These are phyloP conservation scores for Dorcus hopei DNA, from an alignment of 2,888 invertebrate genomes.

Conservation along the genomic window DNA sequence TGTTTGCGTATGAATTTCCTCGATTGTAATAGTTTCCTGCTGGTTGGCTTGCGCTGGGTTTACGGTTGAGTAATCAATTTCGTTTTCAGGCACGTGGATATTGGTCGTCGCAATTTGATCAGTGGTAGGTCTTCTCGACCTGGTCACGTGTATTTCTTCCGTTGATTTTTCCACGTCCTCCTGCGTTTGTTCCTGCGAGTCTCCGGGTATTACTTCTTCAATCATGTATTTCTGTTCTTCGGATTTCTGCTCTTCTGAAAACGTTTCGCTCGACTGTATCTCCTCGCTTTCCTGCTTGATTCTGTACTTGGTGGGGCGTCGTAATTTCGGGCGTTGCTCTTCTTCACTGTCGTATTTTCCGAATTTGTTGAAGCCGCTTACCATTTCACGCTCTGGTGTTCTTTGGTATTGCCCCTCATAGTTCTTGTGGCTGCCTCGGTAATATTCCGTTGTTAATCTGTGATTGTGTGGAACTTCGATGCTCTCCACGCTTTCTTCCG, in stretches of 20 bases:
- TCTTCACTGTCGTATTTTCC: slow-evolving; percentile 8
- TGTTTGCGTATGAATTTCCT: slow-evolving; percentile 21
- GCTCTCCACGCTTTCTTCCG: slow-evolving; percentile 9
- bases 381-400: background rate
- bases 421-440: slow-evolving; percentile 1
- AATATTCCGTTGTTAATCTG: slow-evolving; percentile 11
- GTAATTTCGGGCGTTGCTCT: slow-evolving; percentile 5
- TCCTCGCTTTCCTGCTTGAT: slow-evolving; percentile 1
- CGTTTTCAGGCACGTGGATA: slow-evolving; percentile 39
- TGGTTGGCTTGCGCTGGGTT: slow-evolving; percentile 7
- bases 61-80: slow-evolving; percentile 37
- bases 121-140: slow-evolving; percentile 14
- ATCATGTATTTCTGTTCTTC: background rate
- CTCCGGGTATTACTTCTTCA: background rate
- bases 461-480: slow-evolving; percentile 20
- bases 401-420: slow-evolving; percentile 8
- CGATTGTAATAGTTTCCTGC: slow-evolving; percentile 22
- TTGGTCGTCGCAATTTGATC: slow-evolving; percentile 19
- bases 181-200: background rate
- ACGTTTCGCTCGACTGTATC: background rate
- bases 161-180: background rate
- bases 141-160: background rate
- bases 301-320: background rate
- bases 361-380: slow-evolving; percentile 4
- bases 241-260: background rate